Evolutionary conservation across 2,113 vertebrate species (phyloP), one percentile per base, ranked within the genome.

Genomic region (Trematomus loennbergii): DNA sequence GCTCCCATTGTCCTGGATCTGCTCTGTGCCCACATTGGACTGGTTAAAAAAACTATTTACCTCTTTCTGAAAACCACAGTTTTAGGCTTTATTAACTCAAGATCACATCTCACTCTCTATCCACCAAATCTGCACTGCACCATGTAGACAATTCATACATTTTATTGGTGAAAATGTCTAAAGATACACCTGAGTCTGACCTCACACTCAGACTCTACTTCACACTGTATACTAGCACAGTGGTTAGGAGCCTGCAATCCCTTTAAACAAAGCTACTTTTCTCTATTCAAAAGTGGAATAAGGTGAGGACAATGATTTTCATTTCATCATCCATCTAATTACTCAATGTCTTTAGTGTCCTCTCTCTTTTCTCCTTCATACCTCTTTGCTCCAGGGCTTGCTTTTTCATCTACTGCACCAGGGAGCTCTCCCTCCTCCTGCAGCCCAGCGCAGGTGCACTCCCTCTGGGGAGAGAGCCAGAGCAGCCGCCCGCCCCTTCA

Each of bases 391-490:
- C 64, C 69, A 53, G 53, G 68, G 36, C 13, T 57, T 68, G 68
- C 74, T 72, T 57, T 63, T 66, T 77, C n/a, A 52, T 72, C 33
- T 5, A 22, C 68, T 58, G 66, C 70, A 62, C 29, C 55, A 52
- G 58, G 68, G 69, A 85, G 12, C 58, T 68, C 75, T 71, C 77
- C 63, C 79, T 72, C 70, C 74, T 64, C 22, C 71, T 69, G 15
- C 54, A 61, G 50, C 78, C 64, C 79, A 61, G 75, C 45, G 85
- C 93, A 95, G 94, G 93, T 95, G 94, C 87, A 81, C 72, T 84
- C 50, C 79, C 80, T 81, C 87, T 79, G 74, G 75, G 80, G 76
- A 88, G 66, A 80, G 86, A 87, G 64, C 82, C 85, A 84, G 77
- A 71, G 82, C 74, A 81, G 74, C 76, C 49, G 36, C 70, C 79